Evolutionary conservation across 1,140 invertebrate genomes (phyloP), one percentile per base, ranked within the genome.

Genomic region (Melipona quadrifasciata): DNA sequence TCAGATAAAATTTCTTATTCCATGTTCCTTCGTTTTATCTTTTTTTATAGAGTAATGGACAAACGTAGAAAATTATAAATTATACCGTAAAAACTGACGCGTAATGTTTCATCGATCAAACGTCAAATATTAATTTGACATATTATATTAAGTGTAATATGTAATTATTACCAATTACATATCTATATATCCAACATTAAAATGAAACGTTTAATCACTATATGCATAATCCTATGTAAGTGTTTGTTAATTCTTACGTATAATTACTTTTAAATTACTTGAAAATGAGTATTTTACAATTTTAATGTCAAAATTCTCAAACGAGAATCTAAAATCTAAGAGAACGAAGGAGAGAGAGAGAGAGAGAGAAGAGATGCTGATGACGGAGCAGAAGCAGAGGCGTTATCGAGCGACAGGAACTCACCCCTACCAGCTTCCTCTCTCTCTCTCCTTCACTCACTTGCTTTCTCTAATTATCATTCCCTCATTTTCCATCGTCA

Each of bases 391-490:
- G 80, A 84, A 84, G 76, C 82, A 34, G 65, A 55, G 74, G 82
- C 82, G 75, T 84, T 84, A 84, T 84, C 77, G 82, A 84, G 82
- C 82, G 82, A 55, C 82, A 51, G 58, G 24, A 73, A 82, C 73
- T 87, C 61, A 73, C 76, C 72, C 79, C 68, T 74, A 61, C 79
- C 71, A 47, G 5, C 27, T 19, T 21, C 14, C 55, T 27, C 51
- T 71, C 31, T 53, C 6, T 14, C 65, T 61, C 24, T 64, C 21
- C 39, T 21, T 71, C 27, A 34, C 19, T 12, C 65, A 47, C 27
- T 61, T 6, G 27, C 67, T 12, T 34, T 70, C 34, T 19, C 57
- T 64, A 12, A n/a, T 61, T 74, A 11, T 57, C 53, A 74, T 31
- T 70, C 73, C 68, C 64, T 34, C 72, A 4, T 61, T 78, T 57